Evolutionary conservation across 2,113 vertebrate genomes (phyloP), one percentile per base, ranked within the genome.

Genomic region (Thermophis baileyi): DNA sequence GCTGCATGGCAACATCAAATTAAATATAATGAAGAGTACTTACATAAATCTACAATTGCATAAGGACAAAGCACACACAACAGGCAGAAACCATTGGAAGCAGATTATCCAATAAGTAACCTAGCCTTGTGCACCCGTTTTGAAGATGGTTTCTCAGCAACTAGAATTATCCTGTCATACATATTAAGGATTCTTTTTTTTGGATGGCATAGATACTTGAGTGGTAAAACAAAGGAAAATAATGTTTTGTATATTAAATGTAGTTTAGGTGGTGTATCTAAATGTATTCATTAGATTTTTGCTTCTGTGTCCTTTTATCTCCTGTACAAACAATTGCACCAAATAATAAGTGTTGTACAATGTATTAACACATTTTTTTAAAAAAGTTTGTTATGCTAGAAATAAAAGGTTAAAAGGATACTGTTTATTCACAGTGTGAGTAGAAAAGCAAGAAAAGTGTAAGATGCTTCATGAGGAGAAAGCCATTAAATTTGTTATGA

Each of bases 401-500:
- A 27, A 90, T 0, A 11, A 47, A 85, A 92, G 86, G n/a, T 89
- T 87, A 91, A 93, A 96, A 95, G 85, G 50, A 12, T 0, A 1
- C 11, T 95, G 91, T 10, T 88, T 94, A 88, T 49, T 94, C 90
- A 87, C 51, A 87, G 30, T 87, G 89, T 94, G 92, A 95, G 47
- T 86, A 95, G 55, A 95, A 94, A 86, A 47, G 57, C 87, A 91
- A 89, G 35, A 25, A 9, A 92, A 94, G 27, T 93, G 85, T 44
- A 96, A 91, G 91, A 95, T 87, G 53, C 50, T 44, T 49, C 93
- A 93, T 90, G 54, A 95, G 40, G 92, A 93, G 92, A 93, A 96
- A 96, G 94, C 90, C 91, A 95, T 93, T 96, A 93, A 92, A 87
- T 87, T 92, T 96, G 5, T 90, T 91, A 90, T 93, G 93, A 95